Base-by-base conservation (phyloP, 2,888 invertebrate species). In the Sussaba pulchella region DNA sequence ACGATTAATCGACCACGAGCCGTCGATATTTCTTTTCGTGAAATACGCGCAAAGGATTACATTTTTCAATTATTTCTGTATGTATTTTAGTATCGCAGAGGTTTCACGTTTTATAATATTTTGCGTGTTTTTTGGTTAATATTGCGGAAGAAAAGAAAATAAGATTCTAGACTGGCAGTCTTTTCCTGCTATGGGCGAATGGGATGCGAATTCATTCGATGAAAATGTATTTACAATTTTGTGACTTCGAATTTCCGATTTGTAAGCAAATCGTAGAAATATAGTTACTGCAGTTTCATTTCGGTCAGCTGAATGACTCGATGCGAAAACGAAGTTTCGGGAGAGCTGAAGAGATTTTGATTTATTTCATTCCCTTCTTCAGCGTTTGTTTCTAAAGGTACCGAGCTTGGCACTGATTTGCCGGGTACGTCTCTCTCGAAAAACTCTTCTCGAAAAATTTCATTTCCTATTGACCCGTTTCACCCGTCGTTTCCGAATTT, bases 401-500 rank as follows among this genome's bases (percentile, higher is more conserved):
- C 39, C 24, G n/a, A n/a, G 4, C 50, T 12, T 36, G n/a, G n/a
- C 67, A 41, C 52, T 14, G 67, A 67, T 67, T 67, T n/a, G 10
- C 26, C 24, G 17, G 52, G 21, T 24, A 39, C 21, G 12, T 9
- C 9, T n/a, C n/a, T n/a, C n/a, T n/a, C n/a, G n/a, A n/a, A n/a
- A 26, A 47, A 52, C 36, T 41, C 14, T 67, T 41, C 39, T 41
- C 36, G 39, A 67, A 45, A 67, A 67, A 52, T 67, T 67, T 52
- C 52, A 67, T 67, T 52, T 67, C 52, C 52, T n/a, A 14, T 21
- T 19, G 67, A 52, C 50, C 39, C 63, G 50, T 67, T 67, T 52
- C 52, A 52, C 52, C 52, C 67, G 71, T 71, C 71, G 59, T 26
- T 57, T 21, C 17, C 59, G 71, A 59, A 52, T 71, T 71, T 61